These are phyloP conservation scores for Mustela lutreola DNA, from an alignment of 2,113 vertebrate genomes.

Conservation along the genomic window DNA sequence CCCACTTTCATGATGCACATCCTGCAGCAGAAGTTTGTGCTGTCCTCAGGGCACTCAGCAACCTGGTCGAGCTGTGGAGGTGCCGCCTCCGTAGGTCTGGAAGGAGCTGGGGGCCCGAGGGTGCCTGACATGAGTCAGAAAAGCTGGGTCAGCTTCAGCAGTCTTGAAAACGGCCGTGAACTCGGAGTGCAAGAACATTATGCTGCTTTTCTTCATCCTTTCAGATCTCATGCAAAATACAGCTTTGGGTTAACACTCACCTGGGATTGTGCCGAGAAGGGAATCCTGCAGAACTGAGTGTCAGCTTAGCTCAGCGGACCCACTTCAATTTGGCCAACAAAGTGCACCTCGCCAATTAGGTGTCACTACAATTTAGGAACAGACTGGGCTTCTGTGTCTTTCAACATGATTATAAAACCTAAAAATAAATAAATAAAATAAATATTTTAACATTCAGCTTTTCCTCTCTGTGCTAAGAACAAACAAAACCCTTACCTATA, in stretches of 20 bases:
- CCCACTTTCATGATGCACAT: accelerated
- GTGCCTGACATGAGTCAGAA: accelerated
- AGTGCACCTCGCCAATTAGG: not conserved
- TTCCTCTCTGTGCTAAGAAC: not conserved
- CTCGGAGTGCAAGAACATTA: not conserved
- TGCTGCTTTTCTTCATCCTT: not conserved
- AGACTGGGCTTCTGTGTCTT: not conserved
- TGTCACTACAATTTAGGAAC: not conserved
- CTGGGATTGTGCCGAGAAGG: accelerated
- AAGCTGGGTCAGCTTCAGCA: not conserved
- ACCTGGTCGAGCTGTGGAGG: accelerated
- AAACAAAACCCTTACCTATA: not conserved
- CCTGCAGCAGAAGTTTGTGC: not conserved
- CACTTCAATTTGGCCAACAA: not conserved
- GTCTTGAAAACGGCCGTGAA: accelerated
- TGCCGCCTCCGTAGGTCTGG: too few species aligned
- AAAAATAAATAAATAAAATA: not conserved
- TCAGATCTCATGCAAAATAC: not conserved
- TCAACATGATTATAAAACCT: not conserved
- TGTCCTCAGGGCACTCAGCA: not conserved
- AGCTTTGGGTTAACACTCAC: not conserved
- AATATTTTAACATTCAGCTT: not conserved
- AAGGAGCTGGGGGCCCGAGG: not conserved
- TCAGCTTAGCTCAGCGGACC: not conserved
- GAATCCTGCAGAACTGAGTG: not conserved